Evolutionary conservation across 2,113 vertebrate species (phyloP).

Genomic region (Gallinago paraguaiae): DNA sequence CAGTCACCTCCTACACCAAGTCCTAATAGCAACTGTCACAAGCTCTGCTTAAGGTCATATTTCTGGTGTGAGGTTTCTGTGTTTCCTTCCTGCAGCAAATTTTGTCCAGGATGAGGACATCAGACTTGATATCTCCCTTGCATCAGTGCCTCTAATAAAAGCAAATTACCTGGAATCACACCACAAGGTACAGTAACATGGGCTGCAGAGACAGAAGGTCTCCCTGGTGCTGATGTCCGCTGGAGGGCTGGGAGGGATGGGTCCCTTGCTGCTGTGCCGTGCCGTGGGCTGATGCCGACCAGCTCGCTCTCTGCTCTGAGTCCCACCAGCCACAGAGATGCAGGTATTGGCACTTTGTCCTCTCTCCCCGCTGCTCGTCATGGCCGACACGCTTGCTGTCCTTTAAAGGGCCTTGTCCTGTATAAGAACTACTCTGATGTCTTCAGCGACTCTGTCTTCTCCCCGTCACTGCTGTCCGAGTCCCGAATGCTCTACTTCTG

Average conservation of each 20-base stretch:
- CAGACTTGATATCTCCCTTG: conserved; percentile 75
- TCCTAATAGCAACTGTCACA: rapidly evolving
- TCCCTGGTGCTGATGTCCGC: rapidly evolving
- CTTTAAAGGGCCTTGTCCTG: conserved; percentile 75
- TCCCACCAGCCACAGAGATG: not conserved
- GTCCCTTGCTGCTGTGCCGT: not conserved
- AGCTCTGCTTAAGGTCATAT: not conserved
- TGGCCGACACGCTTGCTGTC: not conserved
- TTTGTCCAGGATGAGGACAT: conserved; percentile 81
- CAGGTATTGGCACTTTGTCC: not conserved
- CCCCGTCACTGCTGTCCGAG: conserved; percentile 74
- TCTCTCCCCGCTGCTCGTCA: not conserved
- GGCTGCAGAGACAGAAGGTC: not conserved
- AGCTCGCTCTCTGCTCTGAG: not conserved
- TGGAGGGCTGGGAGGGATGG: not conserved
- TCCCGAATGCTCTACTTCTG: conserved; percentile 88
- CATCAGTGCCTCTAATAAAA: conserved; percentile 76
- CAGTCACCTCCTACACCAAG: not conserved
- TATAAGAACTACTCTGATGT: conserved; percentile 68
- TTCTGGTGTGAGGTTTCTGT: not conserved
- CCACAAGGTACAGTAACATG: conserved; percentile 79
- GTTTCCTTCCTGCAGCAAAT: conserved; percentile 68
- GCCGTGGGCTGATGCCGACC: not conserved
- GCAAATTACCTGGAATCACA: conserved; percentile 84
- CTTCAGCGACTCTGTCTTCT: conserved; percentile 74